Evolutionary conservation across 2,888 invertebrate genomes (phyloP).

Genomic region (Dasypolia templi): DNA sequence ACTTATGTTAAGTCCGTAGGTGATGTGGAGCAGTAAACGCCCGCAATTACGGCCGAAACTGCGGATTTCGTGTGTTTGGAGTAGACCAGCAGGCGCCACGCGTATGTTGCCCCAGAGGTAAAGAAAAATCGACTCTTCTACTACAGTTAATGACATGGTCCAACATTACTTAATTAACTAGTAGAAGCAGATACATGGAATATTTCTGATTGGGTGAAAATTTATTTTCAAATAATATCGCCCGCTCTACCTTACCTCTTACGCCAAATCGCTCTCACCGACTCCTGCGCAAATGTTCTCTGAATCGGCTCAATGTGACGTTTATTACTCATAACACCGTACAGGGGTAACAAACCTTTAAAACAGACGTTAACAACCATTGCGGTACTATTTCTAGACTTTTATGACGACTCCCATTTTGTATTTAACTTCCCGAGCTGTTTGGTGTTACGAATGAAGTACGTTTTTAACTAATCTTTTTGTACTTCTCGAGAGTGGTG

Average conservation of each 20-base stretch:
- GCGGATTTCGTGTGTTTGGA: too few species aligned
- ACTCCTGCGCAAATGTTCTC: constrained; percentile 58
- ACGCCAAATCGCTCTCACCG: constrained; percentile 16
- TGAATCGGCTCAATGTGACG: constrained; percentile 49
- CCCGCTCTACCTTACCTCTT: constrained; percentile 6
- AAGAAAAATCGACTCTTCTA: too few species aligned
- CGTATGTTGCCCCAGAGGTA: neutral
- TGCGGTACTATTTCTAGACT: constrained; percentile 56
- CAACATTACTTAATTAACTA: neutral
- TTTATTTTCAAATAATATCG: neutral
- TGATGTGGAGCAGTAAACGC: too few species aligned
- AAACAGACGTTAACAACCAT: constrained; percentile 52
- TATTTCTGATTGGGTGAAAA: neutral
- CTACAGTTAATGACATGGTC: neutral
- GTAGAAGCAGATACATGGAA: too few species aligned
- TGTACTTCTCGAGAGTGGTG: neutral
- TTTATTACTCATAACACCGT: constrained; percentile 54
- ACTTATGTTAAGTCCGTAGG: too few species aligned
- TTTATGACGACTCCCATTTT: constrained; percentile 38
- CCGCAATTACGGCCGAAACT: too few species aligned
- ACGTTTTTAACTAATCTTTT: neutral
- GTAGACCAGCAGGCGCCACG: too few species aligned
- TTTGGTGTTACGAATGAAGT: neutral
- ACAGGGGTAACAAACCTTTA: constrained; percentile 65
- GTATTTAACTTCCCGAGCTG: constrained; percentile 9